Evolutionary conservation across 2,888 invertebrate genomes (phyloP).

Genomic region (Volucella inanis): DNA sequence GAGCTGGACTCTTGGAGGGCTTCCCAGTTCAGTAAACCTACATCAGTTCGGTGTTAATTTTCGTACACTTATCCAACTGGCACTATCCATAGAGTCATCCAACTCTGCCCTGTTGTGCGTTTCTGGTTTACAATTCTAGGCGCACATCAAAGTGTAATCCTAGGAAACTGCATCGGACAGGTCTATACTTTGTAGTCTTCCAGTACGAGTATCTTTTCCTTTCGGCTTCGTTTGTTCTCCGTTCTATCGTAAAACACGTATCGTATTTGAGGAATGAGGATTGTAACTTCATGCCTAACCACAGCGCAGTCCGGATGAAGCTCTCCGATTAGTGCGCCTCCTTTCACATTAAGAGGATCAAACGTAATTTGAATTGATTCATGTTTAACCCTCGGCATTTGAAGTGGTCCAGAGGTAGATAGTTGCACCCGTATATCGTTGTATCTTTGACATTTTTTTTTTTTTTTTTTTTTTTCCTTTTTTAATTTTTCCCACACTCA

Average conservation of each 20-base stretch:
- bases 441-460: too few species aligned
- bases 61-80: too few species aligned
- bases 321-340: neutral
- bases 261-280: too few species aligned
- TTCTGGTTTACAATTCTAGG: neutral
- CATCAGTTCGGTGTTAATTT: too few species aligned
- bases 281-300: neutral
- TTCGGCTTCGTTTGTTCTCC: neutral
- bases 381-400: conserved; percentile 7
- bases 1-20: too few species aligned
- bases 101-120: conserved; percentile 11
- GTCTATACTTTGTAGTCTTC: conserved; percentile 4
- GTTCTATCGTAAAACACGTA: neutral
- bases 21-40: too few species aligned
- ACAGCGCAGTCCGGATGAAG: conserved; percentile 2
- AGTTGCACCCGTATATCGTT: too few species aligned
- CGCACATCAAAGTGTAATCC: conserved; percentile 58
- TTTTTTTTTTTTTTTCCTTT: too few species aligned
- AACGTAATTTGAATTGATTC: conserved; percentile 17
- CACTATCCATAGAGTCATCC: too few species aligned
- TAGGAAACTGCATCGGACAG: conserved; percentile 49
- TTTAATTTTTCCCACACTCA: too few species aligned
- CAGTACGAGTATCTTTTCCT: neutral
- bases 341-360: conserved; percentile 36
- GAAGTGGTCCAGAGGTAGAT: neutral